These are phyloP conservation scores for Calliphora vicina DNA, from an alignment of 1,140 invertebrate species.

Conservation along the genomic window DNA sequence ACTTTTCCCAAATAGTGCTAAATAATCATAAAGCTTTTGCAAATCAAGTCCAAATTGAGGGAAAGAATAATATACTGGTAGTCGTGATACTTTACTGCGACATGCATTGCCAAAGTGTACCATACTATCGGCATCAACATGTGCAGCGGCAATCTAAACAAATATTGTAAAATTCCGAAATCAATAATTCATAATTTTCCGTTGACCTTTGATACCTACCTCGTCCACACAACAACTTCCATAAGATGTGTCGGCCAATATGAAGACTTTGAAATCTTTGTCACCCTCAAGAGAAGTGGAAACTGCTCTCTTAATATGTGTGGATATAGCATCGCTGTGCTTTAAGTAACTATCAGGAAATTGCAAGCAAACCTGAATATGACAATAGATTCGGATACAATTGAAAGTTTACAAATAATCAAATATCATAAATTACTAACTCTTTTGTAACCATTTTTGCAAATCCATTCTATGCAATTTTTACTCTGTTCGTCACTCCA, in stretches of 20 bases:
- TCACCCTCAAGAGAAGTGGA: neutral
- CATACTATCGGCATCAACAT: conserved; percentile 82
- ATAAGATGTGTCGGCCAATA: conserved; percentile 92
- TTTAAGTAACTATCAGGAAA: conserved; percentile 85
- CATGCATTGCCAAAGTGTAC: conserved; percentile 93
- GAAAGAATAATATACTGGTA: conserved; percentile 79
- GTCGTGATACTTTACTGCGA: conserved; percentile 74
- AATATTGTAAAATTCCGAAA: neutral
- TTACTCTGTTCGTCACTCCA: conserved; percentile 66
- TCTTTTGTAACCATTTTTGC: conserved; percentile 70
- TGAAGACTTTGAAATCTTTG: conserved; percentile 73
- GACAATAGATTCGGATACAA: conserved; percentile 20
- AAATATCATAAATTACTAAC: conserved; percentile 65
- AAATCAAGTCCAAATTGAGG: conserved; percentile 69
- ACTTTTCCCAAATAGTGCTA: conserved; percentile 47
- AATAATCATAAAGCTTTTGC: conserved; percentile 46
- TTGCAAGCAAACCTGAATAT: conserved; percentile 82
- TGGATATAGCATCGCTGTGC: conserved; percentile 74
- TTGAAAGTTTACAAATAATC: neutral
- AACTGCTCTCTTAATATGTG: conserved; percentile 68
- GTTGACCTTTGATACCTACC: conserved; percentile 62
- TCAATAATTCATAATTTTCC: neutral
- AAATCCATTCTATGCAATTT: conserved; percentile 74
- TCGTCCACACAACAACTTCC: conserved; percentile 96
- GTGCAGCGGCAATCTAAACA: conserved; percentile 74